phyloP scores from a whole-genome alignment of 2,888 invertebrate species.

The Argynnis bischoffii region DNA sequence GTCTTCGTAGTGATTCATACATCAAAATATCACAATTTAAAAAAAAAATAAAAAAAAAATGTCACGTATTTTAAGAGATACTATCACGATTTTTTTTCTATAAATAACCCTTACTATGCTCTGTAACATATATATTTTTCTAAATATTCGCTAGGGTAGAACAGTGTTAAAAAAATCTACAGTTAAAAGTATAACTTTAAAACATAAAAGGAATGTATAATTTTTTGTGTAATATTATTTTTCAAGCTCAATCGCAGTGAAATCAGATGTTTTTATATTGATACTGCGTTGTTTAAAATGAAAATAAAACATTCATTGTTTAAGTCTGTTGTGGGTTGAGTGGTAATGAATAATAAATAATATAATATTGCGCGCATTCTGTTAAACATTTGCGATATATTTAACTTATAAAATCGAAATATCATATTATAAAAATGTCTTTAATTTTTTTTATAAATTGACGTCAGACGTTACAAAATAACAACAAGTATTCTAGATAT shows the following conservation, averaged over 20 bases:
- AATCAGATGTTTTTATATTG: conserved; percentile 39
- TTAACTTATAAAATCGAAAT: conserved; percentile 10
- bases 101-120: no score
- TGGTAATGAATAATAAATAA: conserved; percentile 39
- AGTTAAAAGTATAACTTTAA: neutral
- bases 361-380: conserved; percentile 36
- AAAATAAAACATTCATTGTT: conserved; percentile 46
- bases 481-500: conserved; percentile 13
- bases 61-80: no score
- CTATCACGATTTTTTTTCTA: no score
- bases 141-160: no score
- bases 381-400: conserved; percentile 24
- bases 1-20: no score
- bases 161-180: no score
- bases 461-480: conserved; percentile 16
- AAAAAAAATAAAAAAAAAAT: no score
- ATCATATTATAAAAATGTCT: neutral
- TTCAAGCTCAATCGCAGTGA: conserved; percentile 33
- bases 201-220: conserved; percentile 18
- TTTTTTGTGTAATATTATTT: conserved; percentile 19
- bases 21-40: no score
- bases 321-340: conserved; percentile 33
- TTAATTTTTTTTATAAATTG: conserved; percentile 2
- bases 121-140: no score
- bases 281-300: conserved; percentile 39